phyloP scores from a whole-genome alignment of 2,797 vertebrate genomes.

The Salmo trutta region DNA sequence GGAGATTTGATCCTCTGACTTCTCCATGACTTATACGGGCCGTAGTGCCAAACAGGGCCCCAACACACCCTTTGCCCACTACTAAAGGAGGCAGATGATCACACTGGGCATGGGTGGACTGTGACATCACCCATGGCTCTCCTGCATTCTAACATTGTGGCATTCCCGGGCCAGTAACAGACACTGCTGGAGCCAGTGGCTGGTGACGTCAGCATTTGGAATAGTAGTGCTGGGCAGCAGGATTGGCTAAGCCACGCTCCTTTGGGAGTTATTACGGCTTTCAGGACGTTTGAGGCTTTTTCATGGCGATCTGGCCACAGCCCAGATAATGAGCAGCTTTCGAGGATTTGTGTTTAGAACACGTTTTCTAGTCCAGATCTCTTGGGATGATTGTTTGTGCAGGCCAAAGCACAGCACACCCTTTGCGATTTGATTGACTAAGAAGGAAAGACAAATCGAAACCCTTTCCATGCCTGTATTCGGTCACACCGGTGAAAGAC shows the following conservation, averaged over 20 bases:
- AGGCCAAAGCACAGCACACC: not conserved
- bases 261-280: slow-evolving; percentile 22
- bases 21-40: slow-evolving; percentile 50
- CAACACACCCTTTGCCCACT: slow-evolving; percentile 50
- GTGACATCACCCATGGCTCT: slow-evolving; percentile 71
- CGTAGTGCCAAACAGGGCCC: slow-evolving; percentile 57
- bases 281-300: slow-evolving; percentile 16
- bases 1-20: slow-evolving; percentile 31
- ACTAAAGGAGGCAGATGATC: slow-evolving; percentile 65
- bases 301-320: slow-evolving; percentile 7
- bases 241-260: slow-evolving; percentile 32
- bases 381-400: slow-evolving; percentile 10
- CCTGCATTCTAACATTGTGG: slow-evolving; percentile 60
- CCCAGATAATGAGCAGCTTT: slow-evolving; percentile 29
- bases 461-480: not conserved
- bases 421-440: not conserved
- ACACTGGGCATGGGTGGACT: slow-evolving; percentile 55
- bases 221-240: slow-evolving; percentile 59
- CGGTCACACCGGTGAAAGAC: not conserved
- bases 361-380: slow-evolving; percentile 1
- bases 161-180: slow-evolving; percentile 68
- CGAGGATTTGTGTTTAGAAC: slow-evolving; percentile 23
- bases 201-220: slow-evolving; percentile 78
- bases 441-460: not conserved
- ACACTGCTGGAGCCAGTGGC: slow-evolving; percentile 41